Evolutionary conservation across 2,797 vertebrate genomes (phyloP), one percentile per base, ranked within the genome.

Genomic region (Cynodonichthys magdalenae): DNA sequence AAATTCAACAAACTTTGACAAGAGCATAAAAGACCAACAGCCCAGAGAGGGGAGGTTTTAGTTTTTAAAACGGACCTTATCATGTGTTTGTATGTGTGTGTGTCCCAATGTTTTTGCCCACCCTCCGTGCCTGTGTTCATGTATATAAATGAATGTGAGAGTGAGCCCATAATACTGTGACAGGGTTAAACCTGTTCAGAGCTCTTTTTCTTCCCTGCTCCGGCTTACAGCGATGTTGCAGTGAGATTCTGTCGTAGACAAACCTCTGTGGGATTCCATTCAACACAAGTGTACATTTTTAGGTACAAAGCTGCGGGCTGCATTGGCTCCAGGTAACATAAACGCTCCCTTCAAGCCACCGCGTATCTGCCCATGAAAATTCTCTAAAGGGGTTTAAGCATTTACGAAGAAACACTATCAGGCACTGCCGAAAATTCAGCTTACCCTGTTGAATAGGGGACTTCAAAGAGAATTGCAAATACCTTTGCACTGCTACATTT

Each of bases 321-420:
- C 90, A 88, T 57, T 87, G 89, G 89, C 90, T 92, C 92, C 95
- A 95, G 92, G 95, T 95, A 95, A 96, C 96, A 96, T 95, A 96
- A 96, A 95, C 94, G 94, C 90, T 94, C 92, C 91, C 95, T 95
- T 95, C 91, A 93, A 95, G 93, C 92, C 89, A 92, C 93, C 80
- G 90, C 93, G 90, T 95, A 96, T 97, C 95, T 95, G 93, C 92
- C 95, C 95, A 94, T 96, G 95, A 96, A 92, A 96, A 97, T 96
- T 97, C 96, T 97, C 96, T 94, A 95, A 96, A 97, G 96, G 95
- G 96, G 95, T 98, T 97, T 97, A 96, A 96, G 95, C 96, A 95
- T 98, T 98, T 98, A 97, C 95, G 95, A 95, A 95, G 94, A 96
- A 96, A 96, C 95, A 95, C 95, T 96, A 97, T 97, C 96, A 96